Evolutionary conservation across 2,888 invertebrate genomes (phyloP).

Genomic region (Glaucopsyche alexis): DNA sequence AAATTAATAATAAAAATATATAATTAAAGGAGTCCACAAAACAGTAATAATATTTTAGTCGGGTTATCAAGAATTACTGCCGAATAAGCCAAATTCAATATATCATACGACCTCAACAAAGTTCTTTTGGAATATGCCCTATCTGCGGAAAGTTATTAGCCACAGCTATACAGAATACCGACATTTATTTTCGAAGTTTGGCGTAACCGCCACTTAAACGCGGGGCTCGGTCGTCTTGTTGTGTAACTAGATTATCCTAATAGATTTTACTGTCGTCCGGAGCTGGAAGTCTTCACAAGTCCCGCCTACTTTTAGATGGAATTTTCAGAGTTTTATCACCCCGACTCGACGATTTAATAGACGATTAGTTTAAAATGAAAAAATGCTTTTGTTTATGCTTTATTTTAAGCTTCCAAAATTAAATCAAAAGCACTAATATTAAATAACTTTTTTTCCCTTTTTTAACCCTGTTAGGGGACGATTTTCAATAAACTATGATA

Average conservation of each 20-base stretch:
- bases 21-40: not conserved
- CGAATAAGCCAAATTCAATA: conserved; percentile 20
- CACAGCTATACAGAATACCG: conserved; percentile 60
- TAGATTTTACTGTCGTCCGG: conserved; percentile 47
- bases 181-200: conserved; percentile 69
- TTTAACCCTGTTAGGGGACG: no score
- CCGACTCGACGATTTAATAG: not conserved
- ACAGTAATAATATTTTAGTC: not conserved
- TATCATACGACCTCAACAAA: conserved; percentile 23
- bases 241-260: conserved; percentile 50
- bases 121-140: conserved; percentile 22
- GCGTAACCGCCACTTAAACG: conserved; percentile 61
- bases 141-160: conserved; percentile 67
- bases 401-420: not conserved
- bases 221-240: conserved; percentile 50
- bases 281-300: conserved; percentile 26
- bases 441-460: no score
- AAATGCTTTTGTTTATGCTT: no score
- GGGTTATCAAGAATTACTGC: not conserved
- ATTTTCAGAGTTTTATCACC: conserved; percentile 6
- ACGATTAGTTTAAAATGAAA: not conserved
- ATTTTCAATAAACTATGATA: no score
- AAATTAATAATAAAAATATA: no score
- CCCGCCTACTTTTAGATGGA: conserved; percentile 20
- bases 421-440: no score